Evolutionary conservation across 2,888 invertebrate genomes (phyloP).

Genomic region (Pharmacophagus antenor): DNA sequence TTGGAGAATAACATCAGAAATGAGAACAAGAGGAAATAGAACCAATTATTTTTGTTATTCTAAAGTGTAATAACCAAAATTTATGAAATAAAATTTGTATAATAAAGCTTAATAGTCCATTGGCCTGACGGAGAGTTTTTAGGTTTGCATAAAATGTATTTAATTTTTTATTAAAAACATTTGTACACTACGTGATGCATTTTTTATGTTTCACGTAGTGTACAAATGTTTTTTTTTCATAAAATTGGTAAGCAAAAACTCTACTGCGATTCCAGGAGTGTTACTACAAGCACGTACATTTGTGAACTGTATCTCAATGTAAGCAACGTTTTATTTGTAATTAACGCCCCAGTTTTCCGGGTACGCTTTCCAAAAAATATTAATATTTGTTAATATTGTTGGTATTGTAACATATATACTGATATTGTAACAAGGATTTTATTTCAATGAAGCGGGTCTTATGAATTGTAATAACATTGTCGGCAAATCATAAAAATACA

Average conservation of each 20-base stretch:
- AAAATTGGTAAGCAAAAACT: not conserved
- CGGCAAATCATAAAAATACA: not conserved
- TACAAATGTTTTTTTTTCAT: not conserved
- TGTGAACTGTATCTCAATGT: conserved; percentile 12
- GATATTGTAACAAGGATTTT: not conserved
- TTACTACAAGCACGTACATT: conserved; percentile 9
- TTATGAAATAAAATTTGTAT: too few relatives aligned
- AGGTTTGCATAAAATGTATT: not conserved
- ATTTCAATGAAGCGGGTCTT: not conserved
- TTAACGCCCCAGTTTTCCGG: conserved; percentile 12
- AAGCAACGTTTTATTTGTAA: conserved; percentile 6
- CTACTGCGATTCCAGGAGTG: not conserved
- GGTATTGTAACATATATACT: not conserved
- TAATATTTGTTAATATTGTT: not conserved
- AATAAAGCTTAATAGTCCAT: too few relatives aligned
- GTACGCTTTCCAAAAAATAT: conserved; percentile 11
- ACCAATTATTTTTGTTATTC: too few relatives aligned
- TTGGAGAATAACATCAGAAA: too few relatives aligned
- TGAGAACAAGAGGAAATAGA: too few relatives aligned
- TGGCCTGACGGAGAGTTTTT: too few relatives aligned
- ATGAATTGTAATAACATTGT: not conserved
- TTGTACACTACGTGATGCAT: too few relatives aligned
- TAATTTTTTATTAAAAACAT: not conserved
- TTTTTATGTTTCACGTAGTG: not conserved
- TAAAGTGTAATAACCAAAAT: too few relatives aligned